A percentile compares a stretch with the other conserved stretches of the same genome.
phyloP scores from a whole-genome alignment of 1,140 invertebrate species.

The Panagrolaimus sp. region DNA sequence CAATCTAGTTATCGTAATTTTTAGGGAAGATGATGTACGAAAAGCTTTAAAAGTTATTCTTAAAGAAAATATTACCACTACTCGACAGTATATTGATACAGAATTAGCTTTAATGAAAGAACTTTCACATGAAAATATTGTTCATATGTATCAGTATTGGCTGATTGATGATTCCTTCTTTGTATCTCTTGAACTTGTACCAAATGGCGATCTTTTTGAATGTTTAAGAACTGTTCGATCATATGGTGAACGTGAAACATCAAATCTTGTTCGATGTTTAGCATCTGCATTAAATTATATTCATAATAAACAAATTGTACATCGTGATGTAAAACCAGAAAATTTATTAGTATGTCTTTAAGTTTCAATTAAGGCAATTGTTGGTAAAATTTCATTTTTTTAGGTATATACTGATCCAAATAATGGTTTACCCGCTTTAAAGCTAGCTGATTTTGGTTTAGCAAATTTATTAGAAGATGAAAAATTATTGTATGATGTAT shows the following conservation, averaged over 20 bases:
- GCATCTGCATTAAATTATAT: neutral
- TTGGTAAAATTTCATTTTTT: neutral
- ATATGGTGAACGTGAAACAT: neutral
- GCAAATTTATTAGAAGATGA: neutral
- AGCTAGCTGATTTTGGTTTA: neutral
- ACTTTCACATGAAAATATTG: slow-evolving; percentile 85
- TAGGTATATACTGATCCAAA: too few species aligned
- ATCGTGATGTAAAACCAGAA: slow-evolving; percentile 7
- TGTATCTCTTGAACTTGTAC: neutral
- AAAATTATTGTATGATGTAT: neutral
- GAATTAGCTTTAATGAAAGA: slow-evolving; percentile 84
- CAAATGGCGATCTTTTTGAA: slow-evolving; percentile 3
- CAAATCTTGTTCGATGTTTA: neutral
- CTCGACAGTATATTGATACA: slow-evolving; percentile 67
- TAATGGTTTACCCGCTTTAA: neutral
- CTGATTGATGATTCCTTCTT: slow-evolving; percentile 72
- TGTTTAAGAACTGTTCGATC: neutral
- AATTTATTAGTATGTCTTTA: neutral
- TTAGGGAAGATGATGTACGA: neutral
- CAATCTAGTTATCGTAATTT: neutral
- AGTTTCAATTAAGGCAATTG: too few species aligned
- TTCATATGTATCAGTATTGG: slow-evolving; percentile 81
- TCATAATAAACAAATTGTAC: neutral
- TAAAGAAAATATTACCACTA: neutral
- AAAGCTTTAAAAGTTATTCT: neutral